phyloP scores from a whole-genome alignment of 2,888 invertebrate genomes.

The Marronus borbonicus region DNA sequence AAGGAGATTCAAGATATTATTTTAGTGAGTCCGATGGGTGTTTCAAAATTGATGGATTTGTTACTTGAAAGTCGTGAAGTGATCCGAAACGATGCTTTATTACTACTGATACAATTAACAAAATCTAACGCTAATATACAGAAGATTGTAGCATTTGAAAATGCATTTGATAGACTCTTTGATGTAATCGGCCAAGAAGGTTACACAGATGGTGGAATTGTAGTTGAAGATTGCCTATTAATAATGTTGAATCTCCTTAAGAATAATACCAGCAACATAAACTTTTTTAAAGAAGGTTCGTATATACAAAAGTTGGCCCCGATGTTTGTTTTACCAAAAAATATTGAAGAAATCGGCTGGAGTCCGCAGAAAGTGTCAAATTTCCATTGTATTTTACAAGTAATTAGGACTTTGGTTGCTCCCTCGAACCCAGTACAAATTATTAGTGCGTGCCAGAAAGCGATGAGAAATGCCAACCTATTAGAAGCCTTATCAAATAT shows the following conservation, averaged over 20 bases:
- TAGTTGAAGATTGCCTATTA: slow-evolving; percentile 97
- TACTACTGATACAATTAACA: slow-evolving; percentile 93
- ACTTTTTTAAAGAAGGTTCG: slow-evolving; percentile 98
- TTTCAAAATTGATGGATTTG: slow-evolving; percentile 97
- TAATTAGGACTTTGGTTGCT: slow-evolving; percentile 92
- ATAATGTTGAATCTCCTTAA: slow-evolving; percentile 93
- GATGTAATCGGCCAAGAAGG: slow-evolving; percentile 92
- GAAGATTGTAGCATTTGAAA: slow-evolving; percentile 99
- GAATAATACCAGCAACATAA: slow-evolving; percentile 98
- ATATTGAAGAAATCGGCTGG: slow-evolving; percentile 85
- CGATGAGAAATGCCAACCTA: slow-evolving; percentile 88
- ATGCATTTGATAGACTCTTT: slow-evolving; percentile 96
- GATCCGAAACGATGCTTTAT: slow-evolving; percentile 93
- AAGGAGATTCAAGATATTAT: slow-evolving; percentile 92
- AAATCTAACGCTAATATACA: slow-evolving; percentile 97
- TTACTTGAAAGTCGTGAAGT: slow-evolving; percentile 95
- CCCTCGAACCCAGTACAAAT: slow-evolving; percentile 93
- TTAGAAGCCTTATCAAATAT: slow-evolving; percentile 89
- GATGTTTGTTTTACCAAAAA: slow-evolving; percentile 87
- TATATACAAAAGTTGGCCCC: slow-evolving; percentile 92
- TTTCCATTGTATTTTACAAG: slow-evolving; percentile 91
- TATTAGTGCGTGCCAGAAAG: slow-evolving; percentile 87
- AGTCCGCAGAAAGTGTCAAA: slow-evolving; percentile 95
- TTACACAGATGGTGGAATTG: slow-evolving; percentile 95
- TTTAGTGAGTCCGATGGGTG: slow-evolving; percentile 94